phyloP scores from a whole-genome alignment of 2,113 vertebrate species.

The Alethe diademata region DNA sequence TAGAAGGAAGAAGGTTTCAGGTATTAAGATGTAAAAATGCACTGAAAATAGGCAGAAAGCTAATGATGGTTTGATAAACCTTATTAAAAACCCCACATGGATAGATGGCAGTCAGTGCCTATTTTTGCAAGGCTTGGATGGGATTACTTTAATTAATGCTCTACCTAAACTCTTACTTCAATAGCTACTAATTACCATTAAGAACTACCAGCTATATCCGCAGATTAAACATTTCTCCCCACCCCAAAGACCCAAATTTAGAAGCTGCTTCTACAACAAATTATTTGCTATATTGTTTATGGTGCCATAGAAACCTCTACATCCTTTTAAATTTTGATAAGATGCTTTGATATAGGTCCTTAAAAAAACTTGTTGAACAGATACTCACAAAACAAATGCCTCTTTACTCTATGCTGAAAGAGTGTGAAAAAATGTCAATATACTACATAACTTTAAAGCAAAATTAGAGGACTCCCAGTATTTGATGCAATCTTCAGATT shows the following conservation, averaged over 20 bases:
- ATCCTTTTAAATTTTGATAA: not conserved
- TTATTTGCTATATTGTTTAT: not conserved
- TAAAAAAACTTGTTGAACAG: not conserved
- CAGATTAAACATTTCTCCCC: slow-evolving; percentile 34
- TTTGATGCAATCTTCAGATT: not conserved
- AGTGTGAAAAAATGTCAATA: not conserved
- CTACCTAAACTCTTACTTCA: slow-evolving; percentile 40
- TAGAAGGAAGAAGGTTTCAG: not conserved
- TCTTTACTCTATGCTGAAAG: not conserved
- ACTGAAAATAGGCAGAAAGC: slow-evolving; percentile 1
- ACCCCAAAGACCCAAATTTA: slow-evolving; percentile 30
- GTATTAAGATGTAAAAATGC: not conserved
- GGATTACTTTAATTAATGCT: slow-evolving; percentile 44
- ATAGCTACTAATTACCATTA: slow-evolving; percentile 41
- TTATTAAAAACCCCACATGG: not conserved
- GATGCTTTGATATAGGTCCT: slow-evolving; percentile 28
- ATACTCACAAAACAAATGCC: not conserved
- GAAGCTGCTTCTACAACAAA: slow-evolving; percentile 4
- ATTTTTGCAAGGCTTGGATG: slow-evolving; percentile 15
- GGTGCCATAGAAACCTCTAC: not conserved
- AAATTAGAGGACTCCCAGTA: not conserved
- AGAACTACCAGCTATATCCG: not conserved
- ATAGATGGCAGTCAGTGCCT: slow-evolving; percentile 23
- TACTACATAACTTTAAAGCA: not conserved
- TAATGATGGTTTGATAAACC: slow-evolving; percentile 2